Evolutionary conservation across 2,797 vertebrate genomes (phyloP).

Genomic region (Lindbergichthys nudifrons): DNA sequence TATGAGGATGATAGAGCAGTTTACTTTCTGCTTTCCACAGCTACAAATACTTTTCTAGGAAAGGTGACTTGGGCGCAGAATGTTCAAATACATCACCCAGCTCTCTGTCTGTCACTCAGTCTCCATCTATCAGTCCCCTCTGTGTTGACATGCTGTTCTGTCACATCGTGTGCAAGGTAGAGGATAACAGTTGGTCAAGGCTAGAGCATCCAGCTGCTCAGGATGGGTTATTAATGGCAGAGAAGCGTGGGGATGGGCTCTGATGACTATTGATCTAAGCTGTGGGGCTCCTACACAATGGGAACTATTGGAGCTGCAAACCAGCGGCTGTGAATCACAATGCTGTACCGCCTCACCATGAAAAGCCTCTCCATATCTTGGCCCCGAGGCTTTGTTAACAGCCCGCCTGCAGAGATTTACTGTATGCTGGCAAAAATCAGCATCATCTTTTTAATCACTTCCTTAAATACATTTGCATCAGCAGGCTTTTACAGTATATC

Average conservation of each 20-base stretch:
- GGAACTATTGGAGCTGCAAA: slow-evolving; percentile 57
- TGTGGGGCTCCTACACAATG: slow-evolving; percentile 52
- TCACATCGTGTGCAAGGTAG: slow-evolving; percentile 43
- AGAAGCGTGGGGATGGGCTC: slow-evolving; percentile 60
- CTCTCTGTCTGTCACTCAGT: slow-evolving; percentile 20
- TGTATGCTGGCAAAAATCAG: slow-evolving; percentile 24
- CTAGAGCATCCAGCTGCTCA: slow-evolving; percentile 59
- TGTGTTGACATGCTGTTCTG: slow-evolving; percentile 37
- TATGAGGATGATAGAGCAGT: slow-evolving; percentile 29
- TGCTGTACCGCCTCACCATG: slow-evolving; percentile 41
- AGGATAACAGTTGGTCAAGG: slow-evolving; percentile 73
- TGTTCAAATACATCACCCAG: slow-evolving; percentile 36
- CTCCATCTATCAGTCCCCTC: slow-evolving; percentile 26
- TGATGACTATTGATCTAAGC: slow-evolving; percentile 77
- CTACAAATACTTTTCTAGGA: neutral
- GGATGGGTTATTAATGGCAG: slow-evolving; percentile 73
- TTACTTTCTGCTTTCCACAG: slow-evolving; percentile 2
- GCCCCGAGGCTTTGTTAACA: slow-evolving; percentile 43
- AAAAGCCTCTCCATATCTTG: slow-evolving; percentile 41
- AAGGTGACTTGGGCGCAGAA: neutral
- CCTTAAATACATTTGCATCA: slow-evolving; percentile 18
- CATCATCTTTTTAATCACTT: slow-evolving; percentile 35
- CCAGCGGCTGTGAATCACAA: slow-evolving; percentile 57
- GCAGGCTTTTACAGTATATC: slow-evolving; percentile 5
- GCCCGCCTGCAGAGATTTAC: slow-evolving; percentile 30